Evolutionary conservation across 1,140 invertebrate genomes (phyloP).

Genomic region (Pemphigus obesinymphae): DNA sequence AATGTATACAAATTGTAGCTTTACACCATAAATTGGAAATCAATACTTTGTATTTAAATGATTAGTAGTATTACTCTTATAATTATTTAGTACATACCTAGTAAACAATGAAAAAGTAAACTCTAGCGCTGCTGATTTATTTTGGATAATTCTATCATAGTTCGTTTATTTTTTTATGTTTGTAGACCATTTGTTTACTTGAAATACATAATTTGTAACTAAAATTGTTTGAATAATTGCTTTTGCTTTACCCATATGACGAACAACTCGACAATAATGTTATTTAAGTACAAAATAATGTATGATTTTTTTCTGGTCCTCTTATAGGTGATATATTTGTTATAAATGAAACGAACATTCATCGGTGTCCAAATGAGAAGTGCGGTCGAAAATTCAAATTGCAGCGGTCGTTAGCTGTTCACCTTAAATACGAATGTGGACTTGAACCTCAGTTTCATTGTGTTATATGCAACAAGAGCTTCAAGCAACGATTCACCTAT

Average conservation of each 20-base stretch:
- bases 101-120: too few species aligned
- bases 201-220: background rate
- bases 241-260: background rate
- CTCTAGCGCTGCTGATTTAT: too few species aligned
- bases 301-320: background rate
- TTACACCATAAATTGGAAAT: too few species aligned
- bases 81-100: too few species aligned
- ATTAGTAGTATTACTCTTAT: background rate
- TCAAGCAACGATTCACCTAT: constrained; percentile 49
- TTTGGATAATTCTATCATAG: background rate
- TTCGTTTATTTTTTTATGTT: background rate
- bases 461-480: constrained; percentile 52
- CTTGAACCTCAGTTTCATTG: constrained; percentile 52
- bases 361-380: constrained; percentile 45
- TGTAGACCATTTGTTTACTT: background rate
- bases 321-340: background rate
- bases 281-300: background rate
- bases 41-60: too few species aligned
- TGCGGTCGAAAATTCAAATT: constrained; percentile 55
- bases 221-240: background rate
- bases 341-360: constrained; percentile 10
- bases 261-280: background rate
- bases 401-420: constrained; percentile 51
- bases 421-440: constrained; percentile 43
- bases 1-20: too few species aligned